phyloP scores from a whole-genome alignment of 2,113 vertebrate species.

The Mola mola region DNA sequence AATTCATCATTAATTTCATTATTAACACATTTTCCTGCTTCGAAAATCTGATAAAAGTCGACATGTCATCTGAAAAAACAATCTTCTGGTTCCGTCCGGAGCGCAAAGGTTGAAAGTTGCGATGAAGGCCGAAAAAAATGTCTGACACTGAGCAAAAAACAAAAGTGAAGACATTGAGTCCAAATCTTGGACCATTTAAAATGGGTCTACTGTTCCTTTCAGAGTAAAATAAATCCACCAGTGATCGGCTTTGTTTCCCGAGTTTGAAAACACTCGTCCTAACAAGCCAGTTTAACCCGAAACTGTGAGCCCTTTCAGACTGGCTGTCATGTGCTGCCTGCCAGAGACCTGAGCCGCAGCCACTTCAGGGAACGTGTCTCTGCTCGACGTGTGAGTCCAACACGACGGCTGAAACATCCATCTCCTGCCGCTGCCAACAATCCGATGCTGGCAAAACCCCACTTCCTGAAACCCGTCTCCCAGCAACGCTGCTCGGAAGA shows the following conservation, averaged over 20 bases:
- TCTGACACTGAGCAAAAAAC: no score
- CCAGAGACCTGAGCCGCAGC: conserved; percentile 12
- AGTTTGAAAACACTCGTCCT: not conserved
- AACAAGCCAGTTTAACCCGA: not conserved
- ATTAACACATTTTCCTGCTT: no score
- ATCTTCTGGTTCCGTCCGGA: not conserved
- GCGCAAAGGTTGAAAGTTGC: not conserved
- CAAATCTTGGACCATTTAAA: not conserved
- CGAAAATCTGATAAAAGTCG: no score
- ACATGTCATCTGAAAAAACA: not conserved
- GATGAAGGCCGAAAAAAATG: not conserved
- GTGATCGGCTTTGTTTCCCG: no score
- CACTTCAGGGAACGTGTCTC: conserved; percentile 31
- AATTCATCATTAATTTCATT: no score
- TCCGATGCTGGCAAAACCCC: conserved; percentile 5
- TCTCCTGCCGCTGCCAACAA: conserved; percentile 60
- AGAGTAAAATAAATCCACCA: no score
- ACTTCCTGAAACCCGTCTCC: conserved; percentile 66
- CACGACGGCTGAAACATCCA: conserved; percentile 60
- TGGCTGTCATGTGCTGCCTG: conserved; percentile 15
- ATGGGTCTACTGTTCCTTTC: no score
- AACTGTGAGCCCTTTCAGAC: not conserved
- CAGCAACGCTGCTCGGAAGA: conserved; percentile 57
- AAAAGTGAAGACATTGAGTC: not conserved
- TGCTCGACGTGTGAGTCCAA: conserved; percentile 30